Conservation (phyloP, 2,888 invertebrate species). For the Stramonita haemastoma region DNA sequence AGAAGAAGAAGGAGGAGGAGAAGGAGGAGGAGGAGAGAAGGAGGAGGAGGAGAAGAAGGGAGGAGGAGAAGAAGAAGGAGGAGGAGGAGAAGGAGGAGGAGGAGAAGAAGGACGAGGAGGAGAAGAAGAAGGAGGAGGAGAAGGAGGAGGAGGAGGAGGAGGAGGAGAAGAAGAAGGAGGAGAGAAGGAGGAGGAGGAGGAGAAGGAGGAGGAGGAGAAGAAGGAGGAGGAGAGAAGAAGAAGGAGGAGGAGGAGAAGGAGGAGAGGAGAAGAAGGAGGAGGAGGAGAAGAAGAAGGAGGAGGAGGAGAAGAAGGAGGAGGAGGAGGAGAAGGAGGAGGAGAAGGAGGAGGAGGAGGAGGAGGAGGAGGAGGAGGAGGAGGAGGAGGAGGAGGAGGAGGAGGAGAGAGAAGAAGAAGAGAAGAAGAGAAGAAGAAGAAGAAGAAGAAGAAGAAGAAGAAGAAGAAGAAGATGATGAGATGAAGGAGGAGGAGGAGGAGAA, state of each 20-base stretch:
- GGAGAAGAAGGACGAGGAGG: no score
- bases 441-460: background rate
- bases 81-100: background rate
- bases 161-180: background rate
- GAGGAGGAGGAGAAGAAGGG: background rate
- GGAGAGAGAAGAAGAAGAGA: background rate
- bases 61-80: background rate
- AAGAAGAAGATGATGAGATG: background rate
- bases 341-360: background rate
- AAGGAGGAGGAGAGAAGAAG: background rate
- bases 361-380: background rate
- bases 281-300: background rate
- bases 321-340: background rate
- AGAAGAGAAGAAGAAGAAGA: background rate
- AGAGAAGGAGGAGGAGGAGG: background rate
- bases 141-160: background rate
- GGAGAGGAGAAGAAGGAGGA: background rate
- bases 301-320: background rate
- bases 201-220: background rate
- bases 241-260: background rate
- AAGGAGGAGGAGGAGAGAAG: no score
- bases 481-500: no score
- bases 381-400: background rate
- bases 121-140: background rate
- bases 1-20: no score